phyloP scores from a whole-genome alignment of 1,140 invertebrate species.

The Zaprionus inermis region DNA sequence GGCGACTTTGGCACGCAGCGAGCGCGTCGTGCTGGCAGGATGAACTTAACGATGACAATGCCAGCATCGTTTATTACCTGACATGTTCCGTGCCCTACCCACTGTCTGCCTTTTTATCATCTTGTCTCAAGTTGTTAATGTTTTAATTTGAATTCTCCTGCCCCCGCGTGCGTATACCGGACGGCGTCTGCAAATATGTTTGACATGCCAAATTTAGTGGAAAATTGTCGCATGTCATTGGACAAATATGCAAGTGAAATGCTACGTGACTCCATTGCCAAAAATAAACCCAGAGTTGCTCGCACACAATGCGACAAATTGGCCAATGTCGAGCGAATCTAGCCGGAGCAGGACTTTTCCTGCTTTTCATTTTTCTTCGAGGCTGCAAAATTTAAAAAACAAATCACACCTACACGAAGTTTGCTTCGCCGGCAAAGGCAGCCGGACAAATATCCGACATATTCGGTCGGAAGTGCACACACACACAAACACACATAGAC shows the following conservation, averaged over 20 bases:
- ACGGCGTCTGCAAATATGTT: conserved; percentile 63
- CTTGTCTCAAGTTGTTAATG: conserved; percentile 70
- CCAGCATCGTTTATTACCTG: conserved; percentile 69
- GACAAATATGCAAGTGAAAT: conserved; percentile 72
- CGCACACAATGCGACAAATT: conserved; percentile 68
- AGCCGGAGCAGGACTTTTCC: neutral
- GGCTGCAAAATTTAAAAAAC: conserved; percentile 71
- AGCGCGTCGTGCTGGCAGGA: neutral
- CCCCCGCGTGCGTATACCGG: neutral
- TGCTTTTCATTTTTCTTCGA: conserved; percentile 17
- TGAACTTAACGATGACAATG: conserved; percentile 58
- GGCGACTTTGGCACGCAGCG: conserved; percentile 63
- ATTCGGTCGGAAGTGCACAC: conserved; percentile 47
- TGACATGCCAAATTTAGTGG: conserved; percentile 80
- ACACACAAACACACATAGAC: no score
- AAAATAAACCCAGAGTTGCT: conserved; percentile 35
- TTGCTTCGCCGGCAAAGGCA: conserved; percentile 17
- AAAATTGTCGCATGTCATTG: conserved; percentile 80
- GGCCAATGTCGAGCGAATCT: conserved; percentile 37
- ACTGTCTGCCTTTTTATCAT: neutral
- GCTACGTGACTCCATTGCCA: conserved; percentile 71
- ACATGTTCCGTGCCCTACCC: neutral
- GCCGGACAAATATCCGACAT: conserved; percentile 71
- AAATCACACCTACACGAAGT: conserved; percentile 72
- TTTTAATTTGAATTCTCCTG: conserved; percentile 77